These are phyloP conservation scores for Tromatobia lineatoria DNA, from an alignment of 2,888 invertebrate species.

Conservation along the genomic window DNA sequence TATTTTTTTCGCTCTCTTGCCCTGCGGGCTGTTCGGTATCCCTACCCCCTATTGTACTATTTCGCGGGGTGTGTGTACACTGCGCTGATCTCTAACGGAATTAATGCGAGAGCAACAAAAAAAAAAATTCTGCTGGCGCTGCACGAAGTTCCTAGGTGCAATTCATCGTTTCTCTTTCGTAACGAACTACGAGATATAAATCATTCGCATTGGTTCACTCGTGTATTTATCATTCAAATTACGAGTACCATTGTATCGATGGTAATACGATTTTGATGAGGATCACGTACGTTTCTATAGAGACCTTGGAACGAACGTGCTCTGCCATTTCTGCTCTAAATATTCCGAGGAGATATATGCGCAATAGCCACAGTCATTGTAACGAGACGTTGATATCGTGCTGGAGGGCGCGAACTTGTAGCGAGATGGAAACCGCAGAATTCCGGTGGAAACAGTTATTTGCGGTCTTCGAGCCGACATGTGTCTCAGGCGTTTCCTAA, in stretches of 20 bases:
- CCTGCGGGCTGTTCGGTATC: constrained; percentile 14
- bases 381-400: constrained; percentile 78
- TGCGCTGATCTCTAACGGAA: constrained; percentile 74
- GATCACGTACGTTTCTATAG: constrained; percentile 17
- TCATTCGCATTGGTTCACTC: constrained; percentile 13
- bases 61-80: constrained; percentile 50
- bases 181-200: constrained; percentile 45
- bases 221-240: constrained; percentile 33
- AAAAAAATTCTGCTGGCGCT: constrained; percentile 51
- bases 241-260: constrained; percentile 5
- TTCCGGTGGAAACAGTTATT: constrained; percentile 82
- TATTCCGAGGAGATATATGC: constrained; percentile 60
- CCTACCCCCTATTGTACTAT: constrained; percentile 42
- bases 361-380: constrained; percentile 37
- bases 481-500: neutral
- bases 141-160: constrained; percentile 6
- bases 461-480: constrained; percentile 75
- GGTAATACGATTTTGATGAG: constrained; percentile 32
- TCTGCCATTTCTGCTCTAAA: neutral
- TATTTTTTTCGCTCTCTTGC: constrained; percentile 64
- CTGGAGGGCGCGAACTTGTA: constrained; percentile 58
- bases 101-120: constrained; percentile 74
- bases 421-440: constrained; percentile 81
- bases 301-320: constrained; percentile 12
- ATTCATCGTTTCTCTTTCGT: constrained; percentile 32